Conservation (phyloP, 2,113 vertebrate species). For the Catharus minimus region DNA sequence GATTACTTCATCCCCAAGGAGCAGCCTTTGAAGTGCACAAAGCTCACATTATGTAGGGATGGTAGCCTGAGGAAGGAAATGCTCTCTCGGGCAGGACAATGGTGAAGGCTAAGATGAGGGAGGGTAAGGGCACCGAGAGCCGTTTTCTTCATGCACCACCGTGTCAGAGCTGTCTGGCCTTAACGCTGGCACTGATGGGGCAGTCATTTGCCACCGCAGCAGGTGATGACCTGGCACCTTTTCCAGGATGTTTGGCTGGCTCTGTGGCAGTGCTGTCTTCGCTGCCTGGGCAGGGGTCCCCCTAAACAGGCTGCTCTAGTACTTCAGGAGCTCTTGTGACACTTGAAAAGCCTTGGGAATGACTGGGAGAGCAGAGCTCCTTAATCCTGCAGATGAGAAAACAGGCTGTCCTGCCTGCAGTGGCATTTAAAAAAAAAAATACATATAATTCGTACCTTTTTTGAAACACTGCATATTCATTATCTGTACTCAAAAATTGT, state of each 20-base stretch:
- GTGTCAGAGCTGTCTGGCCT: neutral
- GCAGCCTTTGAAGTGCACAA: conserved; percentile 23
- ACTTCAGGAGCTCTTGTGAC: neutral
- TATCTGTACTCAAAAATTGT: neutral
- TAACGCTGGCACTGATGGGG: rapidly evolving
- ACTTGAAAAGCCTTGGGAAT: neutral
- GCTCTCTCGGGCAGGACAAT: rapidly evolving
- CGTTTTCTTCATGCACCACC: rapidly evolving
- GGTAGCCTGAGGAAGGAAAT: neutral
- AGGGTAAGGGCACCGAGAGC: neutral
- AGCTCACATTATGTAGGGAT: neutral
- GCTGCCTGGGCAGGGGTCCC: neutral
- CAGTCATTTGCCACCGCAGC: neutral
- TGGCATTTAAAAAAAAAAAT: neutral
- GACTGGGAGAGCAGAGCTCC: neutral
- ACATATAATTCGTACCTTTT: rapidly evolving
- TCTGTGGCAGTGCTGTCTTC: neutral
- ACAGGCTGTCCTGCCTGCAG: neutral
- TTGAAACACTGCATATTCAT: neutral
- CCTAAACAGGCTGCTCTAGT: neutral
- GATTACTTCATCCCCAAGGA: neutral
- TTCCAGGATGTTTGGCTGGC: neutral
- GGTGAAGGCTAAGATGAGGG: neutral
- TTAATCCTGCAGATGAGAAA: neutral
- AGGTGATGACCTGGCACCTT: neutral